phyloP scores from a whole-genome alignment of 2,113 vertebrate genomes.

The Tragelaphus strepsiceros region DNA sequence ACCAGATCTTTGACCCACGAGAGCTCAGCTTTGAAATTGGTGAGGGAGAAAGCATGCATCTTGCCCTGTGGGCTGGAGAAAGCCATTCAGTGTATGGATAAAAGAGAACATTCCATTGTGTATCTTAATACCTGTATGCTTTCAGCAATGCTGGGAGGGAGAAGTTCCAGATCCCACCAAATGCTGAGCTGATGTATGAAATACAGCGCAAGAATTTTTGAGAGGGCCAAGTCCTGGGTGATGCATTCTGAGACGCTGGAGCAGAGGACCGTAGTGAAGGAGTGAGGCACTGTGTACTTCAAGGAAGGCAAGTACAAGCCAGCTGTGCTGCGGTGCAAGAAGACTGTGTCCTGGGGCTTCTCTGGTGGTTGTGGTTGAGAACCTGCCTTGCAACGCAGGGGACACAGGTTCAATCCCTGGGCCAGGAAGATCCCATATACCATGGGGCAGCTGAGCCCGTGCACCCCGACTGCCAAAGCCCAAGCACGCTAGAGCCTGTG shows the following conservation, averaged over 20 bases:
- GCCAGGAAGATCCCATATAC: neutral
- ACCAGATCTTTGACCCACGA: conserved; percentile 87
- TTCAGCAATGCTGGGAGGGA: conserved; percentile 88
- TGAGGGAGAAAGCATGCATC: conserved; percentile 86
- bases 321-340: conserved; percentile 91
- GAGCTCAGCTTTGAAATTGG: conserved; percentile 92
- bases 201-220: conserved; percentile 90
- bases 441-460: neutral
- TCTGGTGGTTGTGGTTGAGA: neutral
- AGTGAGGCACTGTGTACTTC: conserved; percentile 94
- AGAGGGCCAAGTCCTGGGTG: conserved; percentile 98
- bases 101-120: conserved; percentile 91
- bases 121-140: conserved; percentile 91
- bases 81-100: conserved; percentile 93
- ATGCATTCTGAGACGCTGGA: conserved; percentile 96
- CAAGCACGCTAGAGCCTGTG: neutral
- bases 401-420: neutral
- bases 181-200: conserved; percentile 89
- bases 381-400: neutral
- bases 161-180: conserved; percentile 88
- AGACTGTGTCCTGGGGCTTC: conserved; percentile 71
- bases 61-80: conserved; percentile 93
- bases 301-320: conserved; percentile 95
- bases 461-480: neutral
- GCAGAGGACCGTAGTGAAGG: conserved; percentile 93